Evolutionary conservation across 92 coral and sea anemone genomes (phyloP), one percentile per base, ranked within the genome.

Genomic region (Epizoanthus stellaris): DNA sequence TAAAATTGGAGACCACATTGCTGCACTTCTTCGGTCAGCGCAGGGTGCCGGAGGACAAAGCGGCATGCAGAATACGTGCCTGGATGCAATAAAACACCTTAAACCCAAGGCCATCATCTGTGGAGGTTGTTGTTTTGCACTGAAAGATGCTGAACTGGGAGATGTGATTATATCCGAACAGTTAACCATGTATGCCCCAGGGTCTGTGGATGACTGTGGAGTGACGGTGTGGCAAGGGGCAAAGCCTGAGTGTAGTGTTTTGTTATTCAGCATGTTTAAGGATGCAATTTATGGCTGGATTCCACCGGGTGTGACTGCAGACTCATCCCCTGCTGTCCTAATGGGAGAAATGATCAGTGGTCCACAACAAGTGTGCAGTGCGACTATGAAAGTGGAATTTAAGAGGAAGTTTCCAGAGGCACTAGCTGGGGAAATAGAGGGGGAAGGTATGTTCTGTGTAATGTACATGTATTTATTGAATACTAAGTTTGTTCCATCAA

Each of bases 1-100:
- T 11, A 87, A 43, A 36, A 81, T 85, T 9, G 90, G 90, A n/a
- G 68, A 87, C 69, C 75, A 80, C 20, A 16, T 15, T 4, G 84
- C 19, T 20, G 84, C 70, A 34, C 20, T 80, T 20, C 15, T 80
- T 23, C 53, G 56, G 45, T 80, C 84, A 19, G 52, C 70, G 12
- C 54, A 62, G 21, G 73, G 84, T 25, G 54, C 73, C 62, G 34
- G 69, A 6, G 84, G 84, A 4, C 58, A 17, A n/a, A 80, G 58
- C 13, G 84, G 84, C 45, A 61, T 61, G 69, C 84, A 61, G 17
- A 67, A 64, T 36, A 62, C 73, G 6, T 57, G 70, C 40, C 25
- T 80, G 16, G 73, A 64, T 40, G 84, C 70, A 20, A 80, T 80
- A 30, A 64, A 58, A 4, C 30, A 57, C 39, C 72, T 80, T n/a